Conservation (phyloP, 2,888 invertebrate genomes). For the Noctua janthina region DNA sequence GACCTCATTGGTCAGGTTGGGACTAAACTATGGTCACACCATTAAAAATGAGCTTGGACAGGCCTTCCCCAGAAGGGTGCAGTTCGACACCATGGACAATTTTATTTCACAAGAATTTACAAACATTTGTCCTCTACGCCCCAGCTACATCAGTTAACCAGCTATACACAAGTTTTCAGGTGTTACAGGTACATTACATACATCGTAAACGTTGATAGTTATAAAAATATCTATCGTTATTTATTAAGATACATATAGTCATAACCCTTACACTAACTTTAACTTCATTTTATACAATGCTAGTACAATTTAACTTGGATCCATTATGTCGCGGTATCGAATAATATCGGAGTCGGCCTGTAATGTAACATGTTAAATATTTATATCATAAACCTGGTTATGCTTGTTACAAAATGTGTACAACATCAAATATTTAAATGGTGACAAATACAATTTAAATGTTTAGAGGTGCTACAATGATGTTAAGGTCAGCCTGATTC, state of each 20-base stretch:
- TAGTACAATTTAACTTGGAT: constrained; percentile 47
- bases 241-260: constrained; percentile 60
- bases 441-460: neutral
- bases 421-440: constrained; percentile 26
- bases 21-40: no score
- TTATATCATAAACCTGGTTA: constrained; percentile 44
- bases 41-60: neutral
- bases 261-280: constrained; percentile 62
- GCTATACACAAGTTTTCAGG: constrained; percentile 59
- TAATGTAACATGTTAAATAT: constrained; percentile 6
- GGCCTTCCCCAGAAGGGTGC: neutral
- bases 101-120: neutral
- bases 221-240: constrained; percentile 69
- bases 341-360: constrained; percentile 3
- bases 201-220: constrained; percentile 65
- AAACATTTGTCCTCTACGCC: neutral
- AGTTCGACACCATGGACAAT: neutral
- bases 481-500: neutral
- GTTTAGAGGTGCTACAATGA: neutral
- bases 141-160: constrained; percentile 50
- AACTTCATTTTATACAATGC: constrained; percentile 61
- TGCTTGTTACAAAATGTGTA: constrained; percentile 20
- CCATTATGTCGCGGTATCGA: constrained; percentile 24
- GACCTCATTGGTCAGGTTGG: no score
- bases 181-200: constrained; percentile 69